Conservation (phyloP, 1,140 invertebrate species). For the Mya arenaria region DNA sequence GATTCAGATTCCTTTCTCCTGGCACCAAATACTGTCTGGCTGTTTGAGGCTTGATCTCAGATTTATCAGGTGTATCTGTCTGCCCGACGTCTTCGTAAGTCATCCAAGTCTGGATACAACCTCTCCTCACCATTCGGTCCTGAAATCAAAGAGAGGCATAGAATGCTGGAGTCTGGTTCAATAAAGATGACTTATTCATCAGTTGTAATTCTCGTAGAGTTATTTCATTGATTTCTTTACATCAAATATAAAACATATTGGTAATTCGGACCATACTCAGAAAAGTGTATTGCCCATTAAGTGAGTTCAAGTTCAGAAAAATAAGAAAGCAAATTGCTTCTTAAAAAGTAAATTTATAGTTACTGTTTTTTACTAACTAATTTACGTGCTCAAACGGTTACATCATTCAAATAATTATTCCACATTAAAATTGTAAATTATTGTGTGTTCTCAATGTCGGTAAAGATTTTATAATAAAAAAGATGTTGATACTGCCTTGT, state of each 20-base stretch:
- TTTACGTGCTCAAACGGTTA: no score
- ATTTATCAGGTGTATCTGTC: slow-evolving; percentile 60
- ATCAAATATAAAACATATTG: background rate
- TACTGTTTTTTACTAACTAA: no score
- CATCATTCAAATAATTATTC: no score
- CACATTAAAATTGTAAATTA: no score
- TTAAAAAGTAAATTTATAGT: background rate
- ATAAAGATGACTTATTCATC: background rate
- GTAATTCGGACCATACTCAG: background rate
- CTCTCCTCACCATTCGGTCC: slow-evolving; percentile 2
- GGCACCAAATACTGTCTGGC: no score
- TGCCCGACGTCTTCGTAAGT: slow-evolving; percentile 61
- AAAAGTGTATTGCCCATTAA: no score
- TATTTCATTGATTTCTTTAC: background rate
- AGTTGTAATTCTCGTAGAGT: background rate
- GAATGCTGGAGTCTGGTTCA: slow-evolving; percentile 7
- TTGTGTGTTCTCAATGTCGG: no score
- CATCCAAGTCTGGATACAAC: slow-evolving; percentile 70
- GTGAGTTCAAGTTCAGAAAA: background rate
- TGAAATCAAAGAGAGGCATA: background rate
- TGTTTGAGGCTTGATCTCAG: no score
- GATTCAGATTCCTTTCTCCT: no score
- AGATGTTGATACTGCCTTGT: no score
- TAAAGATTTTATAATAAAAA: no score
- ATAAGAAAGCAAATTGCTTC: background rate